These are phyloP conservation scores for Melopsittacus undulatus DNA, from an alignment of 2,797 vertebrate genomes.

Conservation along the genomic window DNA sequence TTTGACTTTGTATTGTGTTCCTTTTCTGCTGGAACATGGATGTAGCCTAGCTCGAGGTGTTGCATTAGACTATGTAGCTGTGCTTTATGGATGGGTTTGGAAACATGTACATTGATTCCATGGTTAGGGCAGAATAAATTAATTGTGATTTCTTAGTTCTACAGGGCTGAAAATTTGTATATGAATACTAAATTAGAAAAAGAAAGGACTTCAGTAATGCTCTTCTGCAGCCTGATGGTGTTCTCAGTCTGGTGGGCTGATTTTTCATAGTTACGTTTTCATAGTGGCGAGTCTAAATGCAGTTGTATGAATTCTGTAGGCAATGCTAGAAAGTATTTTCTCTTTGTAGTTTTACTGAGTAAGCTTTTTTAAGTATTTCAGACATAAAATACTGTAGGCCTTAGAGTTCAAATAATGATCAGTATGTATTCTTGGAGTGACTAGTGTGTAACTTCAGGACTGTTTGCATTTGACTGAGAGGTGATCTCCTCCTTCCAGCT, in stretches of 20 bases:
- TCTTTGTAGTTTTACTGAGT: not conserved
- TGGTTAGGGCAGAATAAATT: not conserved
- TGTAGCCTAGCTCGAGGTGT: not conserved
- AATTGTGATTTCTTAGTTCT: not conserved
- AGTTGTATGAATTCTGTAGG: not conserved
- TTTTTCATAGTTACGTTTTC: not conserved
- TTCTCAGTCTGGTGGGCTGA: not conserved
- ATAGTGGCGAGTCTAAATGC: not conserved
- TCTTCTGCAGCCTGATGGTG: not conserved
- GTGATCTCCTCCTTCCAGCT: not conserved
- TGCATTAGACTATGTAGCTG: not conserved
- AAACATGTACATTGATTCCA: not conserved
- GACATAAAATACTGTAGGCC: not conserved
- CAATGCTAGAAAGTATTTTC: not conserved
- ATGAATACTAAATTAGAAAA: not conserved
- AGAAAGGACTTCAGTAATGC: not conserved
- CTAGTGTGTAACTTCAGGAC: not conserved
- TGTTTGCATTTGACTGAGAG: not conserved
- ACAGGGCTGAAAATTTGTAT: not conserved
- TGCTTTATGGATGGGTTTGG: not conserved
- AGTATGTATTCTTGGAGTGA: not conserved
- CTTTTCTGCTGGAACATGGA: not conserved
- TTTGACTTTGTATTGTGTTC: fast-evolving
- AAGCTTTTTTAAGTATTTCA: not conserved
- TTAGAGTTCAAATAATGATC: not conserved